phyloP scores from a whole-genome alignment of 2,888 invertebrate species.

The Andrena camellia region DNA sequence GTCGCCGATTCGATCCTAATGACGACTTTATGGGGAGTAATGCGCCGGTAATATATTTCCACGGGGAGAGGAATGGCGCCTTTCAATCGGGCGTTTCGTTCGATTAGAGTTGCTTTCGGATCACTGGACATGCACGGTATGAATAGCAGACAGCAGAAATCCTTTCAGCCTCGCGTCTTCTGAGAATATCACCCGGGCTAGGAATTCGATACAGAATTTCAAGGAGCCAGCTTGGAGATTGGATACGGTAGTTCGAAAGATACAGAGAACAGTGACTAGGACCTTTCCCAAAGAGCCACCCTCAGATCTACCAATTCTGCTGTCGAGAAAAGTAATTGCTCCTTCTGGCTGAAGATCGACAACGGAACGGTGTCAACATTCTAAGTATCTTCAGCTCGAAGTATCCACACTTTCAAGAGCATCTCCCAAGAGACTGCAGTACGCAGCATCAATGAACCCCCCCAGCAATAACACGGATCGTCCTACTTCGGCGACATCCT shows the following conservation, averaged over 20 bases:
- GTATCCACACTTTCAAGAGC: constrained; percentile 1
- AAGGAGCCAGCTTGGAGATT: not conserved
- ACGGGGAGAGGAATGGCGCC: not conserved
- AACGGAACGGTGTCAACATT: constrained; percentile 1
- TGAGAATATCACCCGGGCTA: not conserved
- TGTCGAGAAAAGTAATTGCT: constrained; percentile 5
- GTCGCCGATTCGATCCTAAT: constrained; percentile 55
- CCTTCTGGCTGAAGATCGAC: not conserved
- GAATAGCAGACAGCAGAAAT: not conserved
- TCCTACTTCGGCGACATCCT: not conserved
- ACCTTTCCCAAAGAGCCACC: not conserved
- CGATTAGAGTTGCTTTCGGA: not conserved
- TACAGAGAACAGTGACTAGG: not conserved
- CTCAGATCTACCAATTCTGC: not conserved
- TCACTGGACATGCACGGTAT: too few relatives aligned
- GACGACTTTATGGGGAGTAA: constrained; percentile 47
- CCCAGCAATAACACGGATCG: not conserved
- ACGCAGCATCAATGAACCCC: not conserved
- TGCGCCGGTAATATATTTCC: constrained; percentile 30
- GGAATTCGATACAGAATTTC: not conserved
- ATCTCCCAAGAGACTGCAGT: not conserved
- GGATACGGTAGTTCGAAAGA: not conserved
- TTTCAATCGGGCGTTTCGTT: not conserved
- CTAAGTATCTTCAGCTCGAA: not conserved
- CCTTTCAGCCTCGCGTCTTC: not conserved